Conservation (phyloP, 2,113 vertebrate species). For the Atherinomorus stipes region DNA sequence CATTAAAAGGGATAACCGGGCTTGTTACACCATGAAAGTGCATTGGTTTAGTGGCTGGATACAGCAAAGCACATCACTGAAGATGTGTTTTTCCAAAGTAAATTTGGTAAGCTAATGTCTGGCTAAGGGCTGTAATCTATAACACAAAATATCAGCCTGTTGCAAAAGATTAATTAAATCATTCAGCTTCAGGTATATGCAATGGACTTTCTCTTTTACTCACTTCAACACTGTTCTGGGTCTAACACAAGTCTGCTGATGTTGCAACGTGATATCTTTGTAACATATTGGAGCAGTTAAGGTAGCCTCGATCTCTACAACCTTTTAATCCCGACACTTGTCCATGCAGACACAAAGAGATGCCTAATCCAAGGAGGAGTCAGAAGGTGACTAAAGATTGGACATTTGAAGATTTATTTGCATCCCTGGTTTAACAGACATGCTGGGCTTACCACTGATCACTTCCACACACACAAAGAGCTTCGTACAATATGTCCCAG, state of each 20-base stretch:
- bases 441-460: background rate
- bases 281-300: constrained; percentile 71
- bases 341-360: background rate
- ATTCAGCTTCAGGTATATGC: no score
- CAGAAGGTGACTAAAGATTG: background rate
- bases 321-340: constrained; percentile 41
- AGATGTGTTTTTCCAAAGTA: background rate
- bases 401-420: background rate
- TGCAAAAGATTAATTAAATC: no score
- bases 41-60: constrained; percentile 19
- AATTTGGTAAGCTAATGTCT: constrained; percentile 5
- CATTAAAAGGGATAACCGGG: constrained; percentile 16
- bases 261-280: constrained; percentile 57
- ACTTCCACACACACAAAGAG: background rate
- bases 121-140: no score
- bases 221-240: background rate
- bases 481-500: background rate
- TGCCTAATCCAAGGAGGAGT: constrained; percentile 6
- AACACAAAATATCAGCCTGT: no score
- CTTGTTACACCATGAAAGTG: constrained; percentile 31
- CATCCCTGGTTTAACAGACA: background rate
- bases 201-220: background rate
- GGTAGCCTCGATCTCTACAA: constrained; percentile 18
- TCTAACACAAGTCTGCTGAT: constrained; percentile 62
- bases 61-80: constrained; percentile 11